Percentiles rank a stretch among this genome's conserved stretches.
Conservation (phyloP, 2,113 vertebrate species). For the Synodontis membranacea region DNA sequence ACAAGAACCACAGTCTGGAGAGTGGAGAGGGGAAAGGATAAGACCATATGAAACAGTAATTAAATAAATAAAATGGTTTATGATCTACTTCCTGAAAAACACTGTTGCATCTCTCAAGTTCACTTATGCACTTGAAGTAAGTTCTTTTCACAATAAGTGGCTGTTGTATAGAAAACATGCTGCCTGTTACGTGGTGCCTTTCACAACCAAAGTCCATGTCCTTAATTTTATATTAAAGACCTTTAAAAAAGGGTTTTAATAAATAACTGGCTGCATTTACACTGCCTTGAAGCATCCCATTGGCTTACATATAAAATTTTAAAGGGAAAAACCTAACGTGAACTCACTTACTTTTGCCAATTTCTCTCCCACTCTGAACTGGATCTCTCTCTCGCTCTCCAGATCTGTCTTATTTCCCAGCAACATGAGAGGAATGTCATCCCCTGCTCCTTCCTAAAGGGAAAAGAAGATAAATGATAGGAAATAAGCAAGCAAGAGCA, state of each 20-base stretch:
- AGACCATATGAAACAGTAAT: not conserved
- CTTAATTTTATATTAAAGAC: not conserved
- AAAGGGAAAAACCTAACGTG: not conserved
- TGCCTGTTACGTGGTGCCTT: not conserved
- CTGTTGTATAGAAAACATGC: not conserved
- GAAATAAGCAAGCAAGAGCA: not conserved
- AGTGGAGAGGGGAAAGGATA: slow-evolving; percentile 19
- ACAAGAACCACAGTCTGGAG: slow-evolving; percentile 26
- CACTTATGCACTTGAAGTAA: not conserved
- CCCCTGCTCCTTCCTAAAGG: slow-evolving; percentile 81
- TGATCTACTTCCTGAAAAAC: not conserved
- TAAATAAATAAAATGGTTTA: not conserved
- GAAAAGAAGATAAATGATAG: not conserved
- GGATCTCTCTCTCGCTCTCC: slow-evolving; percentile 80
- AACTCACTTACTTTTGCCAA: slow-evolving; percentile 82
- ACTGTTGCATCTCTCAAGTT: not conserved
- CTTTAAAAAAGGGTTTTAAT: not conserved
- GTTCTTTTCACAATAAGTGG: not conserved
- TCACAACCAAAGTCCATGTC: not conserved
- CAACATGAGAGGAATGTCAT: slow-evolving; percentile 82
- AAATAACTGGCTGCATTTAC: not conserved
- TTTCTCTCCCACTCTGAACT: slow-evolving; percentile 74
- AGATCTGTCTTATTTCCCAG: slow-evolving; percentile 89
- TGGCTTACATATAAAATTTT: not conserved
- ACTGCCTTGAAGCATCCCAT: not conserved